phyloP scores from a whole-genome alignment of 23 tunicate genomes.

The Oikopleura albicans region DNA sequence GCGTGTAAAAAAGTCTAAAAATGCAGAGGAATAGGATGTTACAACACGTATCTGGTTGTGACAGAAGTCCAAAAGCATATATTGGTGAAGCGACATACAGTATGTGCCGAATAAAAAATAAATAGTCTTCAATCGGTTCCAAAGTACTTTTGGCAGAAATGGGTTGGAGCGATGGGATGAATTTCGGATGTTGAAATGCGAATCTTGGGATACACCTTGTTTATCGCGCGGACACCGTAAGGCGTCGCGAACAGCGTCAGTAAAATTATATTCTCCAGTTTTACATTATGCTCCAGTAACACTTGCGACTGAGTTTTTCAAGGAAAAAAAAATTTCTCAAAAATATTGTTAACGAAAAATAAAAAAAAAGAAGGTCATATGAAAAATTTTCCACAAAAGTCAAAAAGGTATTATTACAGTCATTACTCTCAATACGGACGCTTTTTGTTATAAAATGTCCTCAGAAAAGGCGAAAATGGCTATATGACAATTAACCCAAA shows the following conservation, averaged over 20 bases:
- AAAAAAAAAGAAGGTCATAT: background rate
- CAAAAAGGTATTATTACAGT: too few species aligned
- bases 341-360: too few species aligned
- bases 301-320: slow-evolving; percentile 22
- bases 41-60: too few species aligned
- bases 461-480: too few species aligned
- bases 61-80: too few species aligned
- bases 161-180: slow-evolving; percentile 39
- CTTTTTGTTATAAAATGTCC: too few species aligned
- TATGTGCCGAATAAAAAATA: too few species aligned
- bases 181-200: slow-evolving; percentile 53
- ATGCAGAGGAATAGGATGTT: too few species aligned
- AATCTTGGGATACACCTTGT: slow-evolving; percentile 26
- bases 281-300: slow-evolving; percentile 38
- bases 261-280: slow-evolving; percentile 40
- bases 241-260: slow-evolving; percentile 70
- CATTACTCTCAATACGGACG: too few species aligned
- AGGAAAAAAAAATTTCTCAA: slow-evolving; percentile 33
- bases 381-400: background rate
- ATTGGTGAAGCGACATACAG: too few species aligned
- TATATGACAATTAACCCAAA: too few species aligned
- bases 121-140: slow-evolving; percentile 77
- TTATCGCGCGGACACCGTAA: slow-evolving; percentile 37
- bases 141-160: slow-evolving; percentile 77
- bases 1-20: too few species aligned